Evolutionary conservation across 2,888 invertebrate species (phyloP), one percentile per base, ranked within the genome.

Genomic region (Euzophera pinguis): DNA sequence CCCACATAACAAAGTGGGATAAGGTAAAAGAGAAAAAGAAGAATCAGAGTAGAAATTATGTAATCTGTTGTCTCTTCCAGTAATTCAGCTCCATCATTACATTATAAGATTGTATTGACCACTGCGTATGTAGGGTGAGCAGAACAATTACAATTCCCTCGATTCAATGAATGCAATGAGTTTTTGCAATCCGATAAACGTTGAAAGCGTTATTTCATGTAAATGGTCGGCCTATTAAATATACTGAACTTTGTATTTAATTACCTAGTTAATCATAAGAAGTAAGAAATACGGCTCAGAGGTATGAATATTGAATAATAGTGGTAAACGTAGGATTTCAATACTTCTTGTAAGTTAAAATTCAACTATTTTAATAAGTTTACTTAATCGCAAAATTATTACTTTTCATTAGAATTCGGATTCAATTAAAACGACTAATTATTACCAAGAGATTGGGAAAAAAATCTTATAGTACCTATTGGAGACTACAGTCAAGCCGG

Each of bases 161-260:
- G 73, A 77, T 71, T 75, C 75, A 73, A 58, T 75, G 74, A 78
- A 74, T 80, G 75, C 73, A 62, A 57, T 60, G 63, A 63, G 60
- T 81, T 81, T 79, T 82, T 80, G 67, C 63, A 55, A 63, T 63
- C 60, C 72, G 74, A 81, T 79, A 81, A 81, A 79, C 75, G 73
- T 68, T 74, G 68, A 64, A 69, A 73, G 65, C 65, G 69, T 59
- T 61, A 59, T 57, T 58, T 54, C 51, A 39, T 54, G 49, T 53
- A 61, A 60, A 62, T 62, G 13, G 5, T 14, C 12, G 13, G 61
- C 59, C 57, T 49, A 56, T 61, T 55, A 61, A 64, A 64, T 64
- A 39, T 39, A 39, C 45, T 32, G 45, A 45, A 45, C 45, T 32
- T 34, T 59, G 64, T 61, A 57, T 47, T 39, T 55, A 48, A 45